Base-by-base conservation (phyloP, 1,140 invertebrate genomes). In the Heliconius himera region DNA sequence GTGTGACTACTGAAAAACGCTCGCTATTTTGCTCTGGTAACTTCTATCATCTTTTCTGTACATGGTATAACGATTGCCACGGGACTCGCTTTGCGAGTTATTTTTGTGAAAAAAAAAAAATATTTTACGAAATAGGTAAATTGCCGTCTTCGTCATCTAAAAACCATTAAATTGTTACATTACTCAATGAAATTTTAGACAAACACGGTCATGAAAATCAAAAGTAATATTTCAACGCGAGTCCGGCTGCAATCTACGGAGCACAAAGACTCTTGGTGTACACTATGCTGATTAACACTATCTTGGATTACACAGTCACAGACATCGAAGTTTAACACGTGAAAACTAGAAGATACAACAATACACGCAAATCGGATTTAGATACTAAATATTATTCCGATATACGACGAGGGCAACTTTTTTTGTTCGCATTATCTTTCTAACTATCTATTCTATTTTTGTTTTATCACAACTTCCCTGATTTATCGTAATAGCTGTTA, bases 251-350 rank as follows among this genome's bases (percentile, higher is more conserved):
- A 93, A 94, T 94, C 90, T 89, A 92, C 91, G 91, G 93, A 95
- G 93, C 94, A 95, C 94, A 91, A 94, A 93, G 91, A 93, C 93
- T 94, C 93, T 95, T 94, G 93, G 94, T 95, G 94, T 95, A 95
- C 93, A 95, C 93, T 93, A 89, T 93, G 92, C 92, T 92, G 91
- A 91, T 89, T 85, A 88, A 94, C 92, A 94, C 92, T 90, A 94
- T 94, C 93, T 94, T 94, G 93, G 93, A 94, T 94, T 92, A 94
- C 93, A 94, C 91, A 89, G 87, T 94, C 93, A 94, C 93, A 92
- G 86, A 93, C 89, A 91, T 91, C 91, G 91, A 83, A 22, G 81
- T 80, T 70, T 76, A 70, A 82, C 80, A 81, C 80, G 80, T 73
- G 80, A 56, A 77, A 74, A 77, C 76, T 75, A 71, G 72, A 81